Evolutionary conservation across 2,888 invertebrate genomes (phyloP), one percentile per base, ranked within the genome.

Genomic region (Bibio marci): DNA sequence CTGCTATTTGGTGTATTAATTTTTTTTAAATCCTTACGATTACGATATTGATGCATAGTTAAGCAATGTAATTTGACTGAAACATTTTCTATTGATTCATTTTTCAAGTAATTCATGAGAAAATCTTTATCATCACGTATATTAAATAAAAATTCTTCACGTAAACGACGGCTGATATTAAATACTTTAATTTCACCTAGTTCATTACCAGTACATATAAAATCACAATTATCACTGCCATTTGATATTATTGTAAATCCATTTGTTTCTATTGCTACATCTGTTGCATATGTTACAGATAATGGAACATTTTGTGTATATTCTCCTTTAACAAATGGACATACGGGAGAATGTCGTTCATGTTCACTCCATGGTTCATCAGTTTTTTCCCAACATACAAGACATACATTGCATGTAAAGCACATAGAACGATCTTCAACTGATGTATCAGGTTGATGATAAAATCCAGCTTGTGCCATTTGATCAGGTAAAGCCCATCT

Each of bases 321-420:
- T 62, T 91, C 90, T 27, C 91, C 91, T 57, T 87, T 77, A 2
- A 94, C 88, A 60, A 91, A 91, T 1, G 91, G 88, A 56, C 94
- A 94, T 50, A 76, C 77, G 12, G 92, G 87, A 4, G 91, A 90
- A 58, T 94, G 92, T 4, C 92, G 70, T 62, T 91, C 92, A 56
- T 94, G 92, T 58, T 94, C 92, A 47, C 90, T 90, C 91, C 92
- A 92, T 3, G 94, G 94, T 56, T 94, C 92, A 62, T 94, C 92
- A 0, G 87, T 86, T 52, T 90, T 83, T 64, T 94, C 94, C 94
- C 94, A 94, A 64, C 86, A 88, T 6, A 94, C 91, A 18, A 94
- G 71, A 56, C 92, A 94, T 10, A 92, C 88, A 52, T 80, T 82
- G 59, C 94, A 94, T 0, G 87, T 88, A 62, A 94, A 94, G 58